A percentile compares a stretch with the other conserved stretches of the same genome.
These are phyloP conservation scores for Dioctria rufipes DNA, from an alignment of 2,888 invertebrate genomes.

Conservation along the genomic window DNA sequence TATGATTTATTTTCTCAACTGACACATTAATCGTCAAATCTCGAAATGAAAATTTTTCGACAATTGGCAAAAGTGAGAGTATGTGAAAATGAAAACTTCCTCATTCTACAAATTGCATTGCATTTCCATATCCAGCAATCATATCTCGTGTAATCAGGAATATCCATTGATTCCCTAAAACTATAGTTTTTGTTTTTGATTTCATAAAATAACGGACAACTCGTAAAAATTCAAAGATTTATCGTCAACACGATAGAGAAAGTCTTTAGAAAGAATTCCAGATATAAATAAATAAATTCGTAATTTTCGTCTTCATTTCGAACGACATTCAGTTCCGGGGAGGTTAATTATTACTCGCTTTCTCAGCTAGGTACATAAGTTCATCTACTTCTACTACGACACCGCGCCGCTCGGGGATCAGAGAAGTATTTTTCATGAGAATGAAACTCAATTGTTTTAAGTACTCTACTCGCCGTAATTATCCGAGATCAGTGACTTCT, in stretches of 20 bases:
- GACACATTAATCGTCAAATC: too few relatives aligned
- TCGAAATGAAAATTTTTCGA: too few relatives aligned
- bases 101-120: too few relatives aligned
- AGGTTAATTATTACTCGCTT: not conserved
- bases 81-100: too few relatives aligned
- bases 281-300: not conserved
- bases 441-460: not conserved
- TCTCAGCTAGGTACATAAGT: not conserved
- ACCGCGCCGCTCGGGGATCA: not conserved
- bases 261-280: not conserved
- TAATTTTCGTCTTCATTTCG: not conserved
- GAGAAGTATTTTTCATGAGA: not conserved
- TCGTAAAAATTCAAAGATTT: too few relatives aligned
- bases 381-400: not conserved
- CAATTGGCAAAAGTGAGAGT: too few relatives aligned
- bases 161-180: too few relatives aligned
- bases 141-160: too few relatives aligned
- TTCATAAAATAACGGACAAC: too few relatives aligned
- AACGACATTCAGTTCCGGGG: not conserved
- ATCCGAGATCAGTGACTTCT: conserved; percentile 17
- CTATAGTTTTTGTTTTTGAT: too few relatives aligned
- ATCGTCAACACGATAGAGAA: not conserved
- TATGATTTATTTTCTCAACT: too few relatives aligned
- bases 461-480: not conserved
- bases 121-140: too few relatives aligned